phyloP scores from a whole-genome alignment of 1,140 invertebrate species.

The Drosophila gunungcola region DNA sequence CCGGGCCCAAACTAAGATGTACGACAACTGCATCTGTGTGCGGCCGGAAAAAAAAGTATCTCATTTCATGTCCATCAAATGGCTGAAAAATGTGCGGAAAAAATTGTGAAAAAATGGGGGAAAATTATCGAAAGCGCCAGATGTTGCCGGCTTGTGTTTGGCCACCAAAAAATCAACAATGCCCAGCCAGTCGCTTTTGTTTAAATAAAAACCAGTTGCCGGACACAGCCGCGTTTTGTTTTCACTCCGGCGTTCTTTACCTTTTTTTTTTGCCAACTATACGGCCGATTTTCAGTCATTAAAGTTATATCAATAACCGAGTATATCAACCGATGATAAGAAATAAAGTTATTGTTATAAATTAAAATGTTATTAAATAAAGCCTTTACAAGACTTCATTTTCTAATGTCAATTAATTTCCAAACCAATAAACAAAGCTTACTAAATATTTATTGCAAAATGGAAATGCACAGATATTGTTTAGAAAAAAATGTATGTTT shows the following conservation, averaged over 20 bases:
- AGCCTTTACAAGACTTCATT: too few relatives aligned
- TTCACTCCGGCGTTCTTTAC: conserved; percentile 33
- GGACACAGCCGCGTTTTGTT: conserved; percentile 49
- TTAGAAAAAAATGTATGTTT: too few relatives aligned
- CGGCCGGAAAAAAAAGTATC: conserved; percentile 3
- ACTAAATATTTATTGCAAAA: too few relatives aligned
- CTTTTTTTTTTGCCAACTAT: conserved; percentile 29
- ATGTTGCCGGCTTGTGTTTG: conserved; percentile 74
- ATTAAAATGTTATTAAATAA: too few relatives aligned
- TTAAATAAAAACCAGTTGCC: conserved; percentile 63
- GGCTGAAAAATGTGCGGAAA: conserved; percentile 19
- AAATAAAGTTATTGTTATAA: too few relatives aligned
- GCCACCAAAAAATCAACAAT: conserved; percentile 79
- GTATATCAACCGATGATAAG: too few relatives aligned
- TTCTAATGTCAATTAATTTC: too few relatives aligned
- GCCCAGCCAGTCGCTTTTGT: conserved; percentile 47
- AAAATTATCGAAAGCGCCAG: conserved; percentile 68
- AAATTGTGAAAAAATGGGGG: conserved; percentile 36
- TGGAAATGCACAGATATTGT: too few relatives aligned
- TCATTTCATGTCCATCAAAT: conserved; percentile 44
- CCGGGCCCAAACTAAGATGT: conserved; percentile 58
- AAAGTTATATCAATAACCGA: neutral
- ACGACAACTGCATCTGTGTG: conserved; percentile 33
- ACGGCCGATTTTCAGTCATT: neutral
- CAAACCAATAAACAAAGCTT: too few relatives aligned